Evolutionary conservation across 1,140 invertebrate genomes (phyloP).

Genomic region (Vanessa tameamea): DNA sequence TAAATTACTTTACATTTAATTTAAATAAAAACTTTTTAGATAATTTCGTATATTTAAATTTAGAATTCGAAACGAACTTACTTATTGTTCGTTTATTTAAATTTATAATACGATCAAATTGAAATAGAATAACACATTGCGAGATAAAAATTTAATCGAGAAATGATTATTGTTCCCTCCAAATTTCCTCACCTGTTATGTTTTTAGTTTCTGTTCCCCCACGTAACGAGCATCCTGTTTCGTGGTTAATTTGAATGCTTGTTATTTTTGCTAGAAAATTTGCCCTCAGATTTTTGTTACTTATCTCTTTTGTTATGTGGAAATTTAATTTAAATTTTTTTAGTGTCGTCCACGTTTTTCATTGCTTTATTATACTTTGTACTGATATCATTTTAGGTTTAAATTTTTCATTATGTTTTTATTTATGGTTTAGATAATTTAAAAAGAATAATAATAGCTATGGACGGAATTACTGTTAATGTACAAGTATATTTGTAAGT

Average conservation of each 20-base stretch:
- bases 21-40: too few relatives aligned
- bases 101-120: neutral
- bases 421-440: too few relatives aligned
- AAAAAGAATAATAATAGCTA: too few relatives aligned
- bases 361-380: neutral
- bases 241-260: conserved; percentile 67
- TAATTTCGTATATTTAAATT: too few relatives aligned
- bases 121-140: neutral
- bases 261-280: conserved; percentile 63
- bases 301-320: neutral
- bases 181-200: conserved; percentile 55
- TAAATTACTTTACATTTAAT: too few relatives aligned
- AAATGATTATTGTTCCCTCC: conserved; percentile 54
- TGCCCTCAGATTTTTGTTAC: conserved; percentile 52
- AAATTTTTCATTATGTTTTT: too few relatives aligned
- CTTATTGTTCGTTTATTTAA: neutral
- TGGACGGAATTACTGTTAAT: too few relatives aligned
- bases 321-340: neutral
- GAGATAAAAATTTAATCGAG: conserved; percentile 30
- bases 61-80: too few relatives aligned
- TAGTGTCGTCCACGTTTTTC: conserved; percentile 23
- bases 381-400: neutral
- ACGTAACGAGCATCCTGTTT: conserved; percentile 68
- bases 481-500: too few relatives aligned
- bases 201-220: conserved; percentile 50